These are phyloP conservation scores for Lepidochitona cinerea DNA, from an alignment of 2,888 invertebrate species.

Conservation along the genomic window DNA sequence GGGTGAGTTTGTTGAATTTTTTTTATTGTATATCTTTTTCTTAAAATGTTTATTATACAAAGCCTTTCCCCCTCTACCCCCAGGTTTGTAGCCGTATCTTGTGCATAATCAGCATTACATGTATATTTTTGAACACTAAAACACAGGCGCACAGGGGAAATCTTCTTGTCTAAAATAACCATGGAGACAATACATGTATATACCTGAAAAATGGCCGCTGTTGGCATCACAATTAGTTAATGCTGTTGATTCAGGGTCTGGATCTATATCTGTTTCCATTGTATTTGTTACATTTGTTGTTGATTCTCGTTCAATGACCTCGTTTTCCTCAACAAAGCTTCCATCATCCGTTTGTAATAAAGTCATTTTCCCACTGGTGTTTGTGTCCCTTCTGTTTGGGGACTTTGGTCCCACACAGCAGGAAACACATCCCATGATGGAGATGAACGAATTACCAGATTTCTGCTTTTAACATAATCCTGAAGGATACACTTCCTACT, in stretches of 20 bases:
- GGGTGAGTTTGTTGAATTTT: too few species aligned
- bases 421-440: neutral
- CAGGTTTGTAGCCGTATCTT: too few species aligned
- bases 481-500: too few species aligned
- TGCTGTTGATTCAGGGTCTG: neutral
- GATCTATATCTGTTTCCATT: neutral
- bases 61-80: too few species aligned
- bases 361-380: constrained; percentile 3
- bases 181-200: neutral
- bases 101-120: too few species aligned
- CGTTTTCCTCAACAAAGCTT: neutral
- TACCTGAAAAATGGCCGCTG: neutral
- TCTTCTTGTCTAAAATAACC: too few species aligned
- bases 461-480: too few species aligned
- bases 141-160: too few species aligned
- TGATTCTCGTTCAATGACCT: neutral
- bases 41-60: too few species aligned
- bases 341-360: neutral
- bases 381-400: neutral
- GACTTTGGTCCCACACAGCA: neutral
- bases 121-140: too few species aligned
- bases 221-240: neutral
- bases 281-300: neutral
- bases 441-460: neutral
- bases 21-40: too few species aligned